Conservation (phyloP, 2,113 vertebrate genomes). For the Carassius carassius region DNA sequence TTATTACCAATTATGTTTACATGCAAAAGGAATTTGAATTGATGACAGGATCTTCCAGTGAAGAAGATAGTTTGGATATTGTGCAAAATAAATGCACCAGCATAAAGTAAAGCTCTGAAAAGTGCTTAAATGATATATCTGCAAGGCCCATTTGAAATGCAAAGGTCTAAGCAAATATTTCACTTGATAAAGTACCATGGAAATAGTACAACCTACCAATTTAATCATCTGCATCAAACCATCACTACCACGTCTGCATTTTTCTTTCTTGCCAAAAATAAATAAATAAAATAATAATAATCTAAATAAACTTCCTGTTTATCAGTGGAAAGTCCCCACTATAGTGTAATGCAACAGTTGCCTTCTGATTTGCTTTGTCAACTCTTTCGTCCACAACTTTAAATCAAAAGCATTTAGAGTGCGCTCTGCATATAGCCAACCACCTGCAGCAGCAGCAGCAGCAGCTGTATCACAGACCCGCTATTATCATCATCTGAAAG, state of each 20-base stretch:
- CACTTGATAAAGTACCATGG: slow-evolving; percentile 23
- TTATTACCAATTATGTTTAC: no score
- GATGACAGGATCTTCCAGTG: no score
- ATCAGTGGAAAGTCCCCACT: not conserved
- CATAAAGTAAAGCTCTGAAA: not conserved
- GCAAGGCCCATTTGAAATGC: slow-evolving; percentile 15
- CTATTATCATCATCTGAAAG: slow-evolving; percentile 1
- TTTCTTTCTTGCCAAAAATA: not conserved
- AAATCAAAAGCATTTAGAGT: not conserved
- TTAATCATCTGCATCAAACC: not conserved
- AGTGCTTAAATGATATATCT: not conserved
- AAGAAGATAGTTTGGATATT: no score
- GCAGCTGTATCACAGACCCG: no score
- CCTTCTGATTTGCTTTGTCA: not conserved
- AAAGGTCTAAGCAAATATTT: slow-evolving; percentile 49
- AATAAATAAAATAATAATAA: not conserved
- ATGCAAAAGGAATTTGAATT: no score
- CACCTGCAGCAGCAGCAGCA: not conserved
- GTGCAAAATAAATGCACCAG: not conserved
- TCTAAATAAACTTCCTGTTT: not conserved
- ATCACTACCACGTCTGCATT: not conserved
- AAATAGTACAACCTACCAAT: not conserved
- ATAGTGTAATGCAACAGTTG: not conserved
- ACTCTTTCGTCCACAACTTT: not conserved
- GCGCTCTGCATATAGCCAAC: no score